Percentiles rank a stretch among this genome's conserved stretches.
phyloP scores from a whole-genome alignment of 2,888 invertebrate species.

The Netelia melanura region DNA sequence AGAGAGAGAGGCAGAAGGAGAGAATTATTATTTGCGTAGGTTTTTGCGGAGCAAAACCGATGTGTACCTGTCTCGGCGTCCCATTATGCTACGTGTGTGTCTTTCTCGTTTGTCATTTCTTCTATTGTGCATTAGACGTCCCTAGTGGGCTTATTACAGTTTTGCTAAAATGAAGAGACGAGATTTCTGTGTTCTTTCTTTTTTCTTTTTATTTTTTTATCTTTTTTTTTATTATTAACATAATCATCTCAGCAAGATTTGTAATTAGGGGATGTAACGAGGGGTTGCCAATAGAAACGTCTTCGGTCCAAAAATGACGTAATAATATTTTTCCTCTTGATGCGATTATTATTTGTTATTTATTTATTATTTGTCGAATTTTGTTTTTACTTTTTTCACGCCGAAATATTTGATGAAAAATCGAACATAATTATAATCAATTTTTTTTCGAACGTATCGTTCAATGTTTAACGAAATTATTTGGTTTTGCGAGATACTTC shows the following conservation, averaged over 20 bases:
- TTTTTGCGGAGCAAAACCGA: conserved; percentile 33
- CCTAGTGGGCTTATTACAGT: too few relatives aligned
- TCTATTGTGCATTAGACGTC: background rate
- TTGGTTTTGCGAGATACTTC: too few relatives aligned
- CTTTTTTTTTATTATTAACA: background rate
- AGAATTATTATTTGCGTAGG: conserved; percentile 64
- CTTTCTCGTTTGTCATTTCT: background rate
- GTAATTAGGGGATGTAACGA: background rate
- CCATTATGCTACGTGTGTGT: conserved; percentile 41
- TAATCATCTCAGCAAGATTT: background rate
- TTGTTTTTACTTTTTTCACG: too few relatives aligned
- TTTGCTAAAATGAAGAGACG: too few relatives aligned
- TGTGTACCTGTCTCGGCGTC: conserved; percentile 50
- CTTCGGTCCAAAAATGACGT: background rate
- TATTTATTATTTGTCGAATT: too few relatives aligned
- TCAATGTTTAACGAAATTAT: too few relatives aligned
- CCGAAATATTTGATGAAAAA: too few relatives aligned
- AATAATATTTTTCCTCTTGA: background rate
- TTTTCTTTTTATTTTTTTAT: background rate
- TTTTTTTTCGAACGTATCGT: too few relatives aligned
- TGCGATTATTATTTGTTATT: background rate
- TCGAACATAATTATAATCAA: too few relatives aligned
- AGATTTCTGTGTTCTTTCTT: background rate
- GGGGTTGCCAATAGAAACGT: background rate
- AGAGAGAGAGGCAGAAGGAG: conserved; percentile 5